Base-by-base conservation (phyloP, 2,797 vertebrate genomes). In the Rallus crepitans region DNA sequence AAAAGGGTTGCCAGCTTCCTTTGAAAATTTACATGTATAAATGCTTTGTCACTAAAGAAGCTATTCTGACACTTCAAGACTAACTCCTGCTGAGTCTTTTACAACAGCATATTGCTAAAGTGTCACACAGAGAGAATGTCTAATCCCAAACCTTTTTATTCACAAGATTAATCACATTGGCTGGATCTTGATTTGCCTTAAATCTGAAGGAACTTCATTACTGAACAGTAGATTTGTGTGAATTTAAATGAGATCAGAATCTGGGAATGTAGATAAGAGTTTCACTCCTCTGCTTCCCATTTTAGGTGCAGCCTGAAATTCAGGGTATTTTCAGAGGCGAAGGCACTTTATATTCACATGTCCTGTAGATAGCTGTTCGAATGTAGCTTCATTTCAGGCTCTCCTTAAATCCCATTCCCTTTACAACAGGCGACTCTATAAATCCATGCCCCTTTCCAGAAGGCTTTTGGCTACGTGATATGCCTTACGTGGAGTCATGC, bases 11-110 rank as follows among this genome's bases (percentile, higher is more conserved):
- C 96, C 87, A 91, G 60, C 73, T 84, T 94, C 70, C 95, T 88
- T 89, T 90, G 73, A 91, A 94, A 95, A 94, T 91, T 94, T 94
- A 71, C 94, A 94, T 87, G 82, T 94, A 91, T 81, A 94, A 96
- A 90, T 91, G 91, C 89, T 94, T 96, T 94, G 90, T 96, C 91
- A 90, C 93, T 83, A 50, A 83, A 95, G 80, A 21, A 94, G 89
- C 89, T 79, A 63, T 94, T 94, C 80, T 93, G 94, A 82, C 93
- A 93, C 87, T 88, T 93, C 80, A 91, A 91, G 86, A 91, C 80
- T 73, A 70, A 77, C 87, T 94, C 91, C 87, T 84, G 93, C 91
- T 93, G 95, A 50, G 90, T 73, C 91, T 95, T 88, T 94, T 94
- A 83, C 61, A 93, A 88, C 77, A 94, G 88, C 82, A 89, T 76